Base-by-base conservation (phyloP, 2,797 vertebrate genomes). In the Hirundo rustica region DNA sequence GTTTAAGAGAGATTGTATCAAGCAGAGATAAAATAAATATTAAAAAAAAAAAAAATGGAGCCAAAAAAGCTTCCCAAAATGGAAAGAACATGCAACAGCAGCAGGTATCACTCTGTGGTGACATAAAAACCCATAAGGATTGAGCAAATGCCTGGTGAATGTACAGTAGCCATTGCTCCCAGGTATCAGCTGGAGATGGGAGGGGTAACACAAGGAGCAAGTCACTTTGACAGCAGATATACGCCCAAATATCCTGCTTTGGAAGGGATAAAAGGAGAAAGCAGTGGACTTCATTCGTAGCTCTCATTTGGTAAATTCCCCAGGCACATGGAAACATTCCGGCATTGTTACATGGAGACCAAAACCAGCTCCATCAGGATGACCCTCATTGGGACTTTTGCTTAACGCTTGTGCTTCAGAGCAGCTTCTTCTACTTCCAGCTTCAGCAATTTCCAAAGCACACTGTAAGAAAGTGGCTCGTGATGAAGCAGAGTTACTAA, bases 161-260 rank as follows among this genome's bases (percentile, higher is more conserved):
- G 2, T 1, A 26, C 12, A 61, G 48, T 2, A 62, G 40, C 50
- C 48, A 38, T 8, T 72, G 62, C 50, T 65, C 27, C 53, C 57
- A 55, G 55, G 23, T 40, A 6, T 30, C 75, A 74, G 13, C 34
- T 88, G 53, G 61, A 91, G 34, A 30, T 45, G 29, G 34, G 55
- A 73, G 20, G 4, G 4, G 25, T 42, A 91, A 54, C 27, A 23
- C 0, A 0, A 60, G 36, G 4, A 66, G 11, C 4, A 11, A 19
- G 12, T 19, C 6, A 68, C 71, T 74, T 80, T 60, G 20, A 57
- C 19, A 47, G n/a, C 4, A 8, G 17, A 77, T 18, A 17, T 1
- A 54, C 76, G 2, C 29, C 22, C 44, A 92, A 88, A 67, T 54
- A 50, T 26, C 74, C 53, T 45, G 48, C 25, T 86, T 74, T 18